Conservation (phyloP, 1,140 invertebrate genomes). For the Drosophila ficusphila region DNA sequence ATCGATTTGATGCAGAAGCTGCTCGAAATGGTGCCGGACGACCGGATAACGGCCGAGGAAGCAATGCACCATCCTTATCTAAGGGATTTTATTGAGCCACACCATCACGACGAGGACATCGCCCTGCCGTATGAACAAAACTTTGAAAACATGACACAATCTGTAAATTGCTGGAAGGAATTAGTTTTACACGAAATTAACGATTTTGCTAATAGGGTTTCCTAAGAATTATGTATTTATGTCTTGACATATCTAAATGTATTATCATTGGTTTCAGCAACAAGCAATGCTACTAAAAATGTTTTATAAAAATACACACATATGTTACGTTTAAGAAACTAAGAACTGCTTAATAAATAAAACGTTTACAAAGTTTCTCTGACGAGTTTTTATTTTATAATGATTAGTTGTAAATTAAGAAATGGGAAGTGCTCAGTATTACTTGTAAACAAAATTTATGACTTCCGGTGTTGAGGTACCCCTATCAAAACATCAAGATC, state of each 20-base stretch:
- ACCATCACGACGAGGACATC: conserved; percentile 91
- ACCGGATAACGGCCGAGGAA: conserved; percentile 95
- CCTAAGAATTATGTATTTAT: too few relatives aligned
- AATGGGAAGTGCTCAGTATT: conserved; percentile 1
- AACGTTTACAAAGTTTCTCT: too few relatives aligned
- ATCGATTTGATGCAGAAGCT: conserved; percentile 97
- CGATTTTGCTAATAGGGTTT: too few relatives aligned
- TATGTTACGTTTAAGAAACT: too few relatives aligned
- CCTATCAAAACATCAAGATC: background rate
- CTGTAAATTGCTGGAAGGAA: conserved; percentile 96
- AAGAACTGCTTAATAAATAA: too few relatives aligned
- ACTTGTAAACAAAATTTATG: background rate
- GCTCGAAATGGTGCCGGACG: conserved; percentile 97
- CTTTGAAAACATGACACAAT: conserved; percentile 96
- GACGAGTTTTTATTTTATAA: background rate
- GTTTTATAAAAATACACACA: too few relatives aligned
- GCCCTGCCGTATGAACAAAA: conserved; percentile 96
- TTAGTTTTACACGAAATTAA: conserved; percentile 91
- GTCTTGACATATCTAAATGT: too few relatives aligned
- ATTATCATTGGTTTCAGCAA: too few relatives aligned
- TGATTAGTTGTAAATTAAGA: background rate
- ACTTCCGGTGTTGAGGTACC: background rate
- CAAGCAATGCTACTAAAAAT: too few relatives aligned
- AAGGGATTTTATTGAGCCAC: conserved; percentile 94
- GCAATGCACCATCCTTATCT: conserved; percentile 94